phyloP scores from a whole-genome alignment of 2,113 vertebrate species.

The Oceanites oceanicus region DNA sequence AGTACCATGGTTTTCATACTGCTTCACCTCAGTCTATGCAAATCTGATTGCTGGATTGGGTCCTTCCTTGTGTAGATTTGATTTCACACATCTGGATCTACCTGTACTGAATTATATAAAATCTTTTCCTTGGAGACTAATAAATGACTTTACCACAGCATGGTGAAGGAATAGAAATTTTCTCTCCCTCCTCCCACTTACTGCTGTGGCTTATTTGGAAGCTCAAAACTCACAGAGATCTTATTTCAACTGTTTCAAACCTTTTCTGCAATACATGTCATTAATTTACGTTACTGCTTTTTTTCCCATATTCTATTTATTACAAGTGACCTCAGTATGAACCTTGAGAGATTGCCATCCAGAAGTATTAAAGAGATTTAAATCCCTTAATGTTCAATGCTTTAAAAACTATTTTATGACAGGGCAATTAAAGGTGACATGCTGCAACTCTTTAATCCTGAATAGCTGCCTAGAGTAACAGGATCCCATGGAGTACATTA shows the following conservation, averaged over 20 bases:
- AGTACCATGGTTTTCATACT: background rate
- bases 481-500: background rate
- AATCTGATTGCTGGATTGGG: background rate
- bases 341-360: conserved; percentile 18
- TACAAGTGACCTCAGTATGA: conserved; percentile 38
- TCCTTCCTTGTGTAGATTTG: background rate
- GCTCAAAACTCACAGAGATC: background rate
- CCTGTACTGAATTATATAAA: background rate
- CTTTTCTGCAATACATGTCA: background rate
- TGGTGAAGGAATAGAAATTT: background rate
- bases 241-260: conserved; percentile 28
- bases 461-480: background rate
- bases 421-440: conserved; percentile 49
- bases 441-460: background rate
- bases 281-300: conserved; percentile 29
- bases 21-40: background rate
- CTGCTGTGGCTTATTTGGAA: conserved; percentile 19
- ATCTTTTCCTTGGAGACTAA: background rate
- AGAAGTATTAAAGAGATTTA: conserved; percentile 51
- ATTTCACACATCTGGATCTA: background rate
- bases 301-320: conserved; percentile 24
- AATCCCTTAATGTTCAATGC: conserved; percentile 44
- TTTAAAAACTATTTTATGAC: conserved; percentile 54
- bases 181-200: background rate
- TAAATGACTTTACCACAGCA: background rate